Evolutionary conservation across 2,113 vertebrate genomes (phyloP).

Genomic region (Hypanus sabinus): DNA sequence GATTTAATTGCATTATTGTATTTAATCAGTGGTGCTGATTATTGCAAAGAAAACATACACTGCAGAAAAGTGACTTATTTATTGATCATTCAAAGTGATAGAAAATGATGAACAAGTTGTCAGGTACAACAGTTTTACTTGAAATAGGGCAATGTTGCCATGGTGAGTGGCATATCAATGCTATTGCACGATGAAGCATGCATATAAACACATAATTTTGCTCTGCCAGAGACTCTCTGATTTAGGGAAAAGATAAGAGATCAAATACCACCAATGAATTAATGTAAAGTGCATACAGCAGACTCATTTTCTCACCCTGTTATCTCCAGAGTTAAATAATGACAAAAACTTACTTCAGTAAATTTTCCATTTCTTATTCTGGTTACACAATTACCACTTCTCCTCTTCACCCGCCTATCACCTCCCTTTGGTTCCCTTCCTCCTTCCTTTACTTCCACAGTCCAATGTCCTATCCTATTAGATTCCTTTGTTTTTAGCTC

Average conservation of each 20-base stretch:
- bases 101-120: conserved; percentile 25
- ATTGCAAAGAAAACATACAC: neutral
- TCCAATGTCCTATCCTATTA: too few relatives aligned
- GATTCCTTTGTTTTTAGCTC: too few relatives aligned
- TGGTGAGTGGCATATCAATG: neutral
- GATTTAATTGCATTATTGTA: conserved; percentile 11
- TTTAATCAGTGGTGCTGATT: neutral
- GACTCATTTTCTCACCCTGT: neutral
- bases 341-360: neutral
- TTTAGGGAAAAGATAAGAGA: neutral
- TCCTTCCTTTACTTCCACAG: too few relatives aligned
- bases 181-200: neutral
- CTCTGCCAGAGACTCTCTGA: neutral
- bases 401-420: too few relatives aligned
- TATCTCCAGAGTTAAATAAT: neutral
- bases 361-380: too few relatives aligned
- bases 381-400: too few relatives aligned
- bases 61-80: neutral
- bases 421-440: too few relatives aligned
- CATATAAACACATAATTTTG: neutral
- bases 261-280: neutral
- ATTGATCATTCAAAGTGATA: neutral
- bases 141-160: conserved; percentile 12
- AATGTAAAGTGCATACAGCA: neutral
- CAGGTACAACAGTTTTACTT: neutral